phyloP scores from a whole-genome alignment of 2,113 vertebrate species.

The Microcebus murinus region DNA sequence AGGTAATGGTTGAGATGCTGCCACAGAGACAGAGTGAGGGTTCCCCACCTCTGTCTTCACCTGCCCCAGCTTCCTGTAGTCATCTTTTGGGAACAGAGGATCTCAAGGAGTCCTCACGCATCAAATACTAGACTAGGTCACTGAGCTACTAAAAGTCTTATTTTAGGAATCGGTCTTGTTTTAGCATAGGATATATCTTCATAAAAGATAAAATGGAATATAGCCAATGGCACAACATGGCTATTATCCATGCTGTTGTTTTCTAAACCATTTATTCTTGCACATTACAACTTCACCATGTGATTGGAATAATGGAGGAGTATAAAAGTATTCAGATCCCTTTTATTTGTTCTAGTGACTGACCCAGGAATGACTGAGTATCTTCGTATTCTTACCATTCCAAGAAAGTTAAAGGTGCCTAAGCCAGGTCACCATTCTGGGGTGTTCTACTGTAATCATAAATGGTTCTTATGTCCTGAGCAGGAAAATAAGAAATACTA shows the following conservation, averaged over 20 bases:
- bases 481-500: not conserved
- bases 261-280: not conserved
- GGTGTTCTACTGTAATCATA: not conserved
- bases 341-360: not conserved
- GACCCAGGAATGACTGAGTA: not conserved
- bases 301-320: not conserved
- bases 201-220: not conserved
- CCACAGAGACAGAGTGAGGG: not conserved
- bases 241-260: not conserved
- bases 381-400: not conserved
- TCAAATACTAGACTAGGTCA: not conserved
- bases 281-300: not conserved
- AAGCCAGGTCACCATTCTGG: not conserved
- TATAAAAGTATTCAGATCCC: not conserved
- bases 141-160: not conserved
- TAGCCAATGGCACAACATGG: not conserved
- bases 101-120: not conserved
- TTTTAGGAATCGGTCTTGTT: not conserved
- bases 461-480: not conserved
- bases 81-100: accelerated
- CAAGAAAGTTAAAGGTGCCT: not conserved
- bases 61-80: not conserved
- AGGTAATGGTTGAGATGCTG: not conserved
- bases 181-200: not conserved
- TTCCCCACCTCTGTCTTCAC: not conserved